Evolutionary conservation across 1,140 invertebrate genomes (phyloP).

Genomic region (Coptotermes formosanus): DNA sequence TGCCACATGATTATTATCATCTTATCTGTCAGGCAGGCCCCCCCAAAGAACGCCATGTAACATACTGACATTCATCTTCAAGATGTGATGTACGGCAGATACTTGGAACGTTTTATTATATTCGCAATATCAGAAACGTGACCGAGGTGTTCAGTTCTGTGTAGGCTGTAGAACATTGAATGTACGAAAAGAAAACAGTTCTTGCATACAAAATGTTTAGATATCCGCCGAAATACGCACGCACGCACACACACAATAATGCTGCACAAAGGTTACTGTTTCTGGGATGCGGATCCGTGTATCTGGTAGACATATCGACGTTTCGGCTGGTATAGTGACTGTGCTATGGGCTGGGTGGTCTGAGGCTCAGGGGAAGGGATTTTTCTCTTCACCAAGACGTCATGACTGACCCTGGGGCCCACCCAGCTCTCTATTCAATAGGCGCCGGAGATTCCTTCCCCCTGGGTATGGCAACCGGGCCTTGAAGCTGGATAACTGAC

Average conservation of each 20-base stretch:
- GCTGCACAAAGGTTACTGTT: no score
- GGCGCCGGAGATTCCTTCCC: no score
- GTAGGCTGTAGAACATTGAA: not conserved
- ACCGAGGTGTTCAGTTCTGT: not conserved
- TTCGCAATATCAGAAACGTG: not conserved
- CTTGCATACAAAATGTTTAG: not conserved
- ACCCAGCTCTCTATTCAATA: no score
- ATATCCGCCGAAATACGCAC: not conserved
- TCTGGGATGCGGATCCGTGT: no score
- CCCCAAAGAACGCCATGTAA: not conserved
- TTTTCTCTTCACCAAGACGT: no score
- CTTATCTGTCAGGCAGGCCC: slow-evolving; percentile 4
- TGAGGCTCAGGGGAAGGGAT: no score
- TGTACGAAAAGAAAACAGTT: not conserved
- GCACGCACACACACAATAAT: not conserved
- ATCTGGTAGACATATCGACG: no score
- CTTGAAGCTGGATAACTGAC: no score
- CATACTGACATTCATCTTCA: not conserved
- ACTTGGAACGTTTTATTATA: not conserved
- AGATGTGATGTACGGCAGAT: slow-evolving; percentile 12
- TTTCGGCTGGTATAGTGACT: no score
- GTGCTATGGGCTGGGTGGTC: no score
- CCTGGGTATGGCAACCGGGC: no score
- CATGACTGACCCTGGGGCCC: no score
- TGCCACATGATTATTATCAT: slow-evolving; percentile 1